Conservation (phyloP, 2,888 invertebrate species). For the Drosophila lutescens region DNA sequence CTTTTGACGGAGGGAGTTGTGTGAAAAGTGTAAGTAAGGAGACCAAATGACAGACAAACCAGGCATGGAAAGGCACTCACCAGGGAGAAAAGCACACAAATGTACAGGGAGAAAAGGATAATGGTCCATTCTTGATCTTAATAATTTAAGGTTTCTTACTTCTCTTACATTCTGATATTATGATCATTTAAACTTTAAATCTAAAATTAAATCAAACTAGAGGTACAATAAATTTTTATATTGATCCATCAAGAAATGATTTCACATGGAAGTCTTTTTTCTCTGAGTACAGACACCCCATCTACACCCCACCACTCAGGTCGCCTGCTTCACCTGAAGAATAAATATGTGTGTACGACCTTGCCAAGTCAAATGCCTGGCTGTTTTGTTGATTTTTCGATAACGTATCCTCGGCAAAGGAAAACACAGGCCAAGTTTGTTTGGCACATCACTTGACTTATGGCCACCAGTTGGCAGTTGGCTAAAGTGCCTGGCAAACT, state of each 20-base stretch:
- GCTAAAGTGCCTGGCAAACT: constrained; percentile 47
- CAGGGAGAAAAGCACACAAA: too few relatives aligned
- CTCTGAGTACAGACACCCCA: too few relatives aligned
- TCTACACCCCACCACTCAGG: neutral
- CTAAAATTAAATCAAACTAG: too few relatives aligned
- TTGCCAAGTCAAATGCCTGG: constrained; percentile 39
- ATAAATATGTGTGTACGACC: constrained; percentile 31
- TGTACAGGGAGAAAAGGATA: too few relatives aligned
- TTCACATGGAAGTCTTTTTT: too few relatives aligned
- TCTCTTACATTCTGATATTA: too few relatives aligned
- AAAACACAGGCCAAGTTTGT: constrained; percentile 40
- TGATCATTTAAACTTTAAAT: too few relatives aligned
- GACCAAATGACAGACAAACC: constrained; percentile 31
- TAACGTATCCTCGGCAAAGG: constrained; percentile 22
- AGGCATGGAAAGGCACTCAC: constrained; percentile 23
- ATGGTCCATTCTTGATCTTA: too few relatives aligned
- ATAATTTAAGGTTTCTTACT: too few relatives aligned
- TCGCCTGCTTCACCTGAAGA: constrained; percentile 23
- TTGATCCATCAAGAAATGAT: too few relatives aligned
- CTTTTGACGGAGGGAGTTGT: constrained; percentile 37
- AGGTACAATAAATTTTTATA: too few relatives aligned
- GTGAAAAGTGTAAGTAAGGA: constrained; percentile 60
- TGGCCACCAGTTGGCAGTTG: constrained; percentile 48
- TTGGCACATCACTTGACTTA: constrained; percentile 43
- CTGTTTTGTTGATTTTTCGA: constrained; percentile 38